Conservation (phyloP, 1,140 invertebrate genomes). For the Rhopalosiphum maidis region DNA sequence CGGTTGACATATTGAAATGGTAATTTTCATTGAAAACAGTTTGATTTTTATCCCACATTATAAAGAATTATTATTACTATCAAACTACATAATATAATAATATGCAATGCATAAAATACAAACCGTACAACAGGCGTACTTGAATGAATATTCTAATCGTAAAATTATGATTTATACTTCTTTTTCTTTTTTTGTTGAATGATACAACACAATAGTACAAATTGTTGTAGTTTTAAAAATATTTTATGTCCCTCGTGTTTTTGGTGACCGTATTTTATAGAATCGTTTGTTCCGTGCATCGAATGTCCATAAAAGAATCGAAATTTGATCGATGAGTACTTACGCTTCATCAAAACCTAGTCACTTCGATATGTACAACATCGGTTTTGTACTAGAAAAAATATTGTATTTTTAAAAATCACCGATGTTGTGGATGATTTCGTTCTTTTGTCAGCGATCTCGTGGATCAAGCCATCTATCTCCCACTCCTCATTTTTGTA, state of each 20-base stretch:
- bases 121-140: not conserved
- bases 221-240: not conserved
- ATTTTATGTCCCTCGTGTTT: not conserved
- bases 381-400: not conserved
- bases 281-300: not conserved
- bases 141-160: not conserved
- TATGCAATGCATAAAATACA: not conserved
- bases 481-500: not conserved
- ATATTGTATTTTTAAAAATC: constrained; percentile 10
- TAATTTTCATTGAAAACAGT: constrained; percentile 21
- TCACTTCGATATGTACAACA: not conserved
- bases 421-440: not conserved
- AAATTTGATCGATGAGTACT: constrained; percentile 16
- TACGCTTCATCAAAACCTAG: constrained; percentile 34
- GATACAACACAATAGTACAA: not conserved
- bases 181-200: not conserved
- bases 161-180: constrained; percentile 36
- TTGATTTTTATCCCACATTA: not conserved
- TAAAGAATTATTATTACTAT: not conserved
- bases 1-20: not conserved
- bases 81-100: not conserved
- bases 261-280: not conserved
- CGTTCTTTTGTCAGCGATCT: not conserved
- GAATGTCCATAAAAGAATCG: constrained; percentile 13
- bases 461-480: not conserved